Evolutionary conservation across 2,113 vertebrate species (phyloP).

Genomic region (Pedionomus torquatus): DNA sequence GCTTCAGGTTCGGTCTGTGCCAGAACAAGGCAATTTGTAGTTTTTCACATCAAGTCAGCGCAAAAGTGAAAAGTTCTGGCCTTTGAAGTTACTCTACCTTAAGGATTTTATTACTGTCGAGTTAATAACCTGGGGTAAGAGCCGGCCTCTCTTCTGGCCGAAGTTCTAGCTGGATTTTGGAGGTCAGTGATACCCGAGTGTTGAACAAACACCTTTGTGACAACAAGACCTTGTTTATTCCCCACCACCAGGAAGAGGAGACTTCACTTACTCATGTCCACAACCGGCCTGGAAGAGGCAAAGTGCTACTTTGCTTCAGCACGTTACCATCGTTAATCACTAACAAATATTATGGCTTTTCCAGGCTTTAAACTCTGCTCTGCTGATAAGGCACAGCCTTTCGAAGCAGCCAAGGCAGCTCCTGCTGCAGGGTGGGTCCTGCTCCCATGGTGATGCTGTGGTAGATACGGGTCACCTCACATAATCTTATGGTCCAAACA

Average conservation of each 20-base stretch:
- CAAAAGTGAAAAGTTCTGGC: background rate
- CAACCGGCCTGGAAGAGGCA: background rate
- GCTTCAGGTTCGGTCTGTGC: background rate
- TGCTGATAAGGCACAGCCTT: background rate
- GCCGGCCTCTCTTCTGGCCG: background rate
- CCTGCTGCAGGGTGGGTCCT: background rate
- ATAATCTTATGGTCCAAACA: background rate
- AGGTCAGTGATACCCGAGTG: background rate
- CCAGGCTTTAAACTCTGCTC: background rate
- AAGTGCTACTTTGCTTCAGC: background rate
- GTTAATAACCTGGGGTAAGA: background rate
- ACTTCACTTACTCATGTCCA: background rate
- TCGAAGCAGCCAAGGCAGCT: background rate
- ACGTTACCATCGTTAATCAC: background rate
- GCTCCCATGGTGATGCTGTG: background rate
- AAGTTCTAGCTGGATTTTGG: background rate
- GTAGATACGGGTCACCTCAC: background rate
- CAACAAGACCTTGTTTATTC: background rate
- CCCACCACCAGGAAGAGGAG: background rate
- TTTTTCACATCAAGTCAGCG: background rate
- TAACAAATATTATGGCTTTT: slow-evolving; percentile 1
- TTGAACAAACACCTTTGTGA: background rate
- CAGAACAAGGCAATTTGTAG: background rate
- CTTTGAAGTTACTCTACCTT: background rate
- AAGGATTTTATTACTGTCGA: background rate